A percentile compares a stretch with the other conserved stretches of the same genome.
Conservation (phyloP, 2,888 invertebrate genomes). For the Cheilosia pagana region DNA sequence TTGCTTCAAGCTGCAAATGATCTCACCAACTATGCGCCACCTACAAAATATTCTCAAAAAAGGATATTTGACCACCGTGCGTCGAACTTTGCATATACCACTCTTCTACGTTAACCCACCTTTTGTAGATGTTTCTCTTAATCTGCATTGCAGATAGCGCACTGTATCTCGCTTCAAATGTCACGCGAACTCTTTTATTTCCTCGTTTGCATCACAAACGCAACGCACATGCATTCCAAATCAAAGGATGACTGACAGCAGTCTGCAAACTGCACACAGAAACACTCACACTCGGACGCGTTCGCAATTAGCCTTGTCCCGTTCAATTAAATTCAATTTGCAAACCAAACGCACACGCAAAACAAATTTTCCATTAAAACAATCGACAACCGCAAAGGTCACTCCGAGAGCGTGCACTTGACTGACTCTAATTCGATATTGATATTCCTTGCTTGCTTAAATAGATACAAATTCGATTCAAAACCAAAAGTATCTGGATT, state of each 20-base stretch:
- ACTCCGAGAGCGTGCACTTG: conserved; percentile 28
- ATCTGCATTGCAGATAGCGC: conserved; percentile 36
- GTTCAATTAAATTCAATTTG: conserved; percentile 64
- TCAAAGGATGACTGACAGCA: conserved; percentile 15
- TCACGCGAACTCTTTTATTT: conserved; percentile 28
- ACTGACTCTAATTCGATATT: conserved; percentile 15
- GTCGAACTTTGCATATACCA: too few relatives aligned
- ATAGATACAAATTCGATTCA: not conserved
- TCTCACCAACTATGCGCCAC: too few relatives aligned
- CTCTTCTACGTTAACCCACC: conserved; percentile 1
- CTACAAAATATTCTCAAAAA: too few relatives aligned
- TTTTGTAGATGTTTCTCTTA: not conserved
- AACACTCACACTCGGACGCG: not conserved
- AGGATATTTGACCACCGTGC: too few relatives aligned
- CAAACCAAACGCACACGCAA: conserved; percentile 20
- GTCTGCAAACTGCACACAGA: not conserved
- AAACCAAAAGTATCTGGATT: conserved; percentile 22
- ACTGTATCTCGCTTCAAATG: conserved; percentile 12
- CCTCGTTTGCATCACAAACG: conserved; percentile 12
- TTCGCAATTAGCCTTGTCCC: conserved; percentile 53
- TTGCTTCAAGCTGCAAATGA: too few relatives aligned
- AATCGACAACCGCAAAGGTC: conserved; percentile 53
- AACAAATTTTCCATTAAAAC: conserved; percentile 17
- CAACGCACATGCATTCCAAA: not conserved
- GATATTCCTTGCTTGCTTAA: not conserved